Base-by-base conservation (phyloP, 2,888 invertebrate genomes). In the Diarsia rubi region DNA sequence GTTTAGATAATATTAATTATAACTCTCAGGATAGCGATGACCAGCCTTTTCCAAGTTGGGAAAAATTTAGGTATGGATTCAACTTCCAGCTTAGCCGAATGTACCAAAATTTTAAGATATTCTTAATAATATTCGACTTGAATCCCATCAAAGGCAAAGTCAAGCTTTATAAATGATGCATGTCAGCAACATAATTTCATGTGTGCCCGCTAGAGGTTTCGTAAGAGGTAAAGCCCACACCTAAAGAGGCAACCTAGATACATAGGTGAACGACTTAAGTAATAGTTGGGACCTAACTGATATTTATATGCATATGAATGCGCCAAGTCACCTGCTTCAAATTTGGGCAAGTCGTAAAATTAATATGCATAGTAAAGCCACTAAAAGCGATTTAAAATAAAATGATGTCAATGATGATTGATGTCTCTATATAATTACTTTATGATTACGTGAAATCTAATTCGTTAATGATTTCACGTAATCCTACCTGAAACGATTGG, bases 181-280 rank as follows among this genome's bases (percentile, higher is more conserved):
- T 72, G 57, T 45, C 45, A 70, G 31, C 21, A 66, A 78, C 54
- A 66, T 67, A 75, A 83, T 72, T 79, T 68, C 69, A 83, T 69
- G 70, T 74, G 16, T 79, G 66, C 49, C 52, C n/a, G 76, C 73
- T 77, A 69, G 57, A 73, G 59, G 60, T 90, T 88, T 91, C 82
- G 81, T 85, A 89, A 91, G 83, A 88, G 45, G 47, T 75, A 82
- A 89, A 83, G 83, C 89, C 89, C 88, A 87, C 91, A 88, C 88
- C 86, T 77, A 84, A 83, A 81, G 69, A 78, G 84, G 57, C 82
- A 90, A 90, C 92, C 93, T 78, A 92, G 88, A 88, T 92, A 88
- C 91, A 92, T 91, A 90, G 88, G 86, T 87, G 82, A 91, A 88
- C 86, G 76, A 89, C 88, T 90, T 90, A 79, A 77, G 88, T 86